Conservation (phyloP, 2,797 vertebrate genomes). For the Anas georgica region DNA sequence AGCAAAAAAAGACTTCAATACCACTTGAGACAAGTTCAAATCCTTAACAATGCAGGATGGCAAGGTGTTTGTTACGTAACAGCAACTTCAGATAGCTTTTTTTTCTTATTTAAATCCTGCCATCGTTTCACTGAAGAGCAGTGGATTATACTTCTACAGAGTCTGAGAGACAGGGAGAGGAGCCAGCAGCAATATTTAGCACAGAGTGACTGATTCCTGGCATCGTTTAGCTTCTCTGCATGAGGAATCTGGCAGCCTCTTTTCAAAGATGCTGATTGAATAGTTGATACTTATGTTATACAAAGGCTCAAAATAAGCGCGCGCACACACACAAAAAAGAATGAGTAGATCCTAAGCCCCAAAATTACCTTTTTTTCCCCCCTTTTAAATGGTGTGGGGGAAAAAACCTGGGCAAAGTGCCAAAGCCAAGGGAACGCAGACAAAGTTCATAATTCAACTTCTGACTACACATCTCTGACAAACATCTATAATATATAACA, state of each 20-base stretch:
- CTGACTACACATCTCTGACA: background rate
- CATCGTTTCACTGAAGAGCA: conserved; percentile 27
- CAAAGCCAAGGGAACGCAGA: background rate
- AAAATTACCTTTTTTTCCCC: background rate
- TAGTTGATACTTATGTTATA: conserved; percentile 19
- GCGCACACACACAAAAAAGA: background rate
- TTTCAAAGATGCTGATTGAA: conserved; percentile 42
- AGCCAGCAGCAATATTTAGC: conserved; percentile 66
- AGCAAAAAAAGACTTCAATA: background rate
- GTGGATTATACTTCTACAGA: conserved; percentile 36
- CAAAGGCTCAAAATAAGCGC: background rate
- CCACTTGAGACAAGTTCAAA: background rate
- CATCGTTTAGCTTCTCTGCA: conserved; percentile 34
- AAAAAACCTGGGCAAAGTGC: background rate
- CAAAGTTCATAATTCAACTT: background rate
- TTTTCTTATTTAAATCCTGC: background rate
- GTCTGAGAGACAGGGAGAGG: conserved; percentile 39
- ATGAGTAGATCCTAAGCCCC: background rate
- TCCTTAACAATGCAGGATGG: background rate
- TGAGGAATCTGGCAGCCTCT: conserved; percentile 47
- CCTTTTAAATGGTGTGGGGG: background rate
- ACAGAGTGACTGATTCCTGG: conserved; percentile 62
- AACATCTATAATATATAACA: background rate
- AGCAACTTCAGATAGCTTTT: conserved; percentile 7
- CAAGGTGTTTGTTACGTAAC: conserved; percentile 32